Conservation (phyloP, 2,113 vertebrate species). For the Malurus cyaneus region DNA sequence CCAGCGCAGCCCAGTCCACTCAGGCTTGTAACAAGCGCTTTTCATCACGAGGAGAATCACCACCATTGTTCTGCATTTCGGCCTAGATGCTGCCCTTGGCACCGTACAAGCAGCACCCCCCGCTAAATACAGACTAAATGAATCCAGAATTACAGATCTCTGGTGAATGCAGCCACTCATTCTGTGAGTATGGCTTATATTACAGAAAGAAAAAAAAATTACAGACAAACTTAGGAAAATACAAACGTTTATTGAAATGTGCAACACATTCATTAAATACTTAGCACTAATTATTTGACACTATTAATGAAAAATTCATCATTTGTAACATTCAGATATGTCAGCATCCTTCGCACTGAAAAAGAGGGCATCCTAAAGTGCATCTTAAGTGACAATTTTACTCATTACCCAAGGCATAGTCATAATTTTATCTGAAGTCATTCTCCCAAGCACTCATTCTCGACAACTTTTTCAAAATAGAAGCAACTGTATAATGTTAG, state of each 20-base stretch:
- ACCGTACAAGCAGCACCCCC: not conserved
- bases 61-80: not conserved
- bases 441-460: not conserved
- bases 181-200: not conserved
- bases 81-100: not conserved
- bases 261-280: not conserved
- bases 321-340: not conserved
- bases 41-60: not conserved
- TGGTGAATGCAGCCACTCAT: not conserved
- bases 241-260: slow-evolving; percentile 35
- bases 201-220: not conserved
- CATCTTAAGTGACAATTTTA: not conserved
- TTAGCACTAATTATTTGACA: not conserved
- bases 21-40: not conserved
- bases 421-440: not conserved
- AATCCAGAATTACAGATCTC: not conserved
- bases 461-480: not conserved
- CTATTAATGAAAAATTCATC: not conserved
- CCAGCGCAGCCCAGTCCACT: not conserved
- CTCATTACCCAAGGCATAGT: not conserved
- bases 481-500: not conserved
- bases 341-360: not conserved
- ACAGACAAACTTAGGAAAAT: not conserved
- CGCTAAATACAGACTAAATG: not conserved
- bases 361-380: not conserved